Percentiles rank a stretch among this genome's conserved stretches.
Evolutionary conservation across 37 sponge, comb jelly and placozoan species (phyloP).

Genomic region (Bolinopsis microptera): DNA sequence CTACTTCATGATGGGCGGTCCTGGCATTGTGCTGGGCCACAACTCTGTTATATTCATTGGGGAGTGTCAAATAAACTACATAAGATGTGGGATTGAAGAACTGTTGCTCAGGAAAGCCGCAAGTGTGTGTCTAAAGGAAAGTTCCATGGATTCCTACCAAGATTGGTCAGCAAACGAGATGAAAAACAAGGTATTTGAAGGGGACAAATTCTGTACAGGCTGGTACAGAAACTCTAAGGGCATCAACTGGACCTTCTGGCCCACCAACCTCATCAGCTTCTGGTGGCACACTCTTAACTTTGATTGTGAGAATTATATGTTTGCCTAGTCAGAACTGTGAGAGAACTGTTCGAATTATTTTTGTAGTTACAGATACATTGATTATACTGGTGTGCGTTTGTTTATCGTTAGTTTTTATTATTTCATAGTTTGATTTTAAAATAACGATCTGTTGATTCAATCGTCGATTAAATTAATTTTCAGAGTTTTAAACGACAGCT

Average conservation of each 20-base stretch:
- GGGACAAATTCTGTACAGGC: neutral
- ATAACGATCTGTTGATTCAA: too few species aligned
- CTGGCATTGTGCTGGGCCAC: conserved; percentile 49
- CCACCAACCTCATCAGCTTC: neutral
- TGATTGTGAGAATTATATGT: conserved; percentile 26
- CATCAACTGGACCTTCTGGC: conserved; percentile 57
- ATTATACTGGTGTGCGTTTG: too few species aligned
- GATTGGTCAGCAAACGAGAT: neutral
- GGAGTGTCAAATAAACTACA: conserved; percentile 33
- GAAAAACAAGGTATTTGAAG: conserved; percentile 65
- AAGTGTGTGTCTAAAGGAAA: conserved; percentile 6
- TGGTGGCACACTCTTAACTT: conserved; percentile 30
- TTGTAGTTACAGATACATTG: neutral
- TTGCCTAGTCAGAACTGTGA: too few species aligned
- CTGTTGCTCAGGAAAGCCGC: neutral
- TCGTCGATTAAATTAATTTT: too few species aligned
- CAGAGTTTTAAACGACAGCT: too few species aligned
- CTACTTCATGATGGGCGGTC: conserved; percentile 50
- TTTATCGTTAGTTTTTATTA: too few species aligned
- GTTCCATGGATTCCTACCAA: neutral
- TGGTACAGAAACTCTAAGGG: conserved; percentile 26
- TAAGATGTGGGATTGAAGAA: neutral
- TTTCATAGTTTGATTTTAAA: too few species aligned
- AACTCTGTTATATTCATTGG: conserved; percentile 63
- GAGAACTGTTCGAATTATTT: neutral